These are phyloP conservation scores for Triplophysa bombifrons DNA, from an alignment of 2,797 vertebrate species.

Conservation along the genomic window DNA sequence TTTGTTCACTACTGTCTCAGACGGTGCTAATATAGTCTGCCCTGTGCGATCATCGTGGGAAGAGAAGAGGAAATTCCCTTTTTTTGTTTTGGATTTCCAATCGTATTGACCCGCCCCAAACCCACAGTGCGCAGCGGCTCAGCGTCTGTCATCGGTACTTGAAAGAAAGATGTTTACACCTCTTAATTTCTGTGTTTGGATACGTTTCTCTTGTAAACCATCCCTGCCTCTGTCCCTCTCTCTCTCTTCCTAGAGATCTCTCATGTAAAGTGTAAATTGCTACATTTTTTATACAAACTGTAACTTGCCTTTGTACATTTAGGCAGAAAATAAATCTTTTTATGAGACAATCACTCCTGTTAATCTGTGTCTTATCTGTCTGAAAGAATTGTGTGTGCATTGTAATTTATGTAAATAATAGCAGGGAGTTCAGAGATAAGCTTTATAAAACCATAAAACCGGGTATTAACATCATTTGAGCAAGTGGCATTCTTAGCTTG, in stretches of 20 bases:
- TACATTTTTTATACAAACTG: constrained; percentile 81
- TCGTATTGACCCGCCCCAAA: constrained; percentile 30
- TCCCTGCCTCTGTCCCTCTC: constrained; percentile 39
- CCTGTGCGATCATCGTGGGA: constrained; percentile 38
- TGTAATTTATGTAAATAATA: not conserved
- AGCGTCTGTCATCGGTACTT: constrained; percentile 66
- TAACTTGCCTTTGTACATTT: constrained; percentile 85
- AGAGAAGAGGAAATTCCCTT: constrained; percentile 44
- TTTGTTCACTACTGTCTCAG: constrained; percentile 46
- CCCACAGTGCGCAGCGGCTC: constrained; percentile 42
- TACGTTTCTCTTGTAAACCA: constrained; percentile 45
- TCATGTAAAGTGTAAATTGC: constrained; percentile 88
- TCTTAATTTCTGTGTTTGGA: constrained; percentile 57
- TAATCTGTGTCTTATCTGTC: constrained; percentile 70
- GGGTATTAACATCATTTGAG: too few relatives aligned
- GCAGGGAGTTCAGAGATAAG: not conserved
- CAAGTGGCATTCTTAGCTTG: too few relatives aligned
- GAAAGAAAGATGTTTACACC: constrained; percentile 69
- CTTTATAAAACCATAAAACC: too few relatives aligned
- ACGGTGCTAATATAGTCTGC: constrained; percentile 51
- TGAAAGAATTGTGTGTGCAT: not conserved
- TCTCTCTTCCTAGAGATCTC: constrained; percentile 73
- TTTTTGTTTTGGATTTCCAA: not conserved
- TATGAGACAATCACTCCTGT: constrained; percentile 88
- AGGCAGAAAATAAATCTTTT: constrained; percentile 89